Percentiles rank a stretch among this genome's conserved stretches.
Evolutionary conservation across 2,888 invertebrate species (phyloP).

Genomic region (Corbicula japonica): DNA sequence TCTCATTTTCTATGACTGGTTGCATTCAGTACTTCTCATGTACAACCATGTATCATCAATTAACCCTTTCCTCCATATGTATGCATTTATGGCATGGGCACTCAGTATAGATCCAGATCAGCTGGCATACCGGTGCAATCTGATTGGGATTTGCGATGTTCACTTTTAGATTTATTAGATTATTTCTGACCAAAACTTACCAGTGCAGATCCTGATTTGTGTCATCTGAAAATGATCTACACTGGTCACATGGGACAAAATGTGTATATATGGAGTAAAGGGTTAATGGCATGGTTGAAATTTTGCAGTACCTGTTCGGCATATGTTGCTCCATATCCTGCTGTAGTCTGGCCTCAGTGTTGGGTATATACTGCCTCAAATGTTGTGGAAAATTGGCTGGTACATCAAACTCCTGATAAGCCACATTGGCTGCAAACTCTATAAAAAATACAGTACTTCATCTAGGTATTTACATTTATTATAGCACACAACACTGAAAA

Average conservation of each 20-base stretch:
- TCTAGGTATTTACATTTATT: no score
- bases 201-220: not conserved
- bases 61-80: no score
- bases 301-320: conserved; percentile 14
- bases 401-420: conserved; percentile 87
- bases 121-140: not conserved
- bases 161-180: not conserved
- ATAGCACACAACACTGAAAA: not conserved
- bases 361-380: conserved; percentile 86
- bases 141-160: not conserved
- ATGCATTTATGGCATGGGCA: no score
- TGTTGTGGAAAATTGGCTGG: conserved; percentile 82
- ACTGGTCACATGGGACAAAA: not conserved
- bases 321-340: conserved; percentile 45
- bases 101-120: no score
- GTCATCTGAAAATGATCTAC: not conserved
- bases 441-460: conserved; percentile 29
- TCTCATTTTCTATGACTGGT: no score
- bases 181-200: not conserved
- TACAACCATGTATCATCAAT: no score
- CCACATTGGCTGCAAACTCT: conserved; percentile 87
- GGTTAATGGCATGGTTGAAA: not conserved
- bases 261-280: not conserved
- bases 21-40: no score
- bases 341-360: conserved; percentile 83